Percentiles rank a stretch among this genome's conserved stretches.
These are phyloP conservation scores for Myotis planiceps DNA, from an alignment of 2,797 vertebrate species.

Conservation along the genomic window DNA sequence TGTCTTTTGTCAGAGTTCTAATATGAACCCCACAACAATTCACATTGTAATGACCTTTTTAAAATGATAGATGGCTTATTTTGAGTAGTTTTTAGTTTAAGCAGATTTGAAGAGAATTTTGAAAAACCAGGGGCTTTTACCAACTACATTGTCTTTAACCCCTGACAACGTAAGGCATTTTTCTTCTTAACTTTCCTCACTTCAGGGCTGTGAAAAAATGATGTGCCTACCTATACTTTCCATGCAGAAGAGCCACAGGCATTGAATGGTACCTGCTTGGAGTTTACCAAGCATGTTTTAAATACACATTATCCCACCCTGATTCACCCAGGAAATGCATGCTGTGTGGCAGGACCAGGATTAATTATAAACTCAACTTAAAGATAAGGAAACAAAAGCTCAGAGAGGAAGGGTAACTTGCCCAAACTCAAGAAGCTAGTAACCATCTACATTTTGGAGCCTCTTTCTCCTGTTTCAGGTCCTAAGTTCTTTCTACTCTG, in stretches of 20 bases:
- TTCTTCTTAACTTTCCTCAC: background rate
- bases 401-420: background rate
- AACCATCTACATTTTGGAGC: background rate
- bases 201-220: background rate
- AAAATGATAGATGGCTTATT: background rate
- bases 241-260: background rate
- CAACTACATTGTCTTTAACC: background rate
- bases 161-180: background rate
- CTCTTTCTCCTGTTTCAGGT: background rate
- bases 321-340: background rate
- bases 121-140: background rate
- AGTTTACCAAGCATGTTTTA: background rate
- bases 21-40: background rate
- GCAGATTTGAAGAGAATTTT: background rate
- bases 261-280: background rate
- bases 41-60: background rate
- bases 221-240: background rate
- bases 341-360: background rate
- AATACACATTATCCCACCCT: background rate
- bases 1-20: background rate
- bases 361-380: background rate
- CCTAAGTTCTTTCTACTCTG: background rate
- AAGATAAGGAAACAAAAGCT: background rate
- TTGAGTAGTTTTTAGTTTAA: constrained; percentile 39
- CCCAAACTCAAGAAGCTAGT: background rate